Base-by-base conservation (phyloP, 2,888 invertebrate genomes). In the Ormyrus nitidulus region DNA sequence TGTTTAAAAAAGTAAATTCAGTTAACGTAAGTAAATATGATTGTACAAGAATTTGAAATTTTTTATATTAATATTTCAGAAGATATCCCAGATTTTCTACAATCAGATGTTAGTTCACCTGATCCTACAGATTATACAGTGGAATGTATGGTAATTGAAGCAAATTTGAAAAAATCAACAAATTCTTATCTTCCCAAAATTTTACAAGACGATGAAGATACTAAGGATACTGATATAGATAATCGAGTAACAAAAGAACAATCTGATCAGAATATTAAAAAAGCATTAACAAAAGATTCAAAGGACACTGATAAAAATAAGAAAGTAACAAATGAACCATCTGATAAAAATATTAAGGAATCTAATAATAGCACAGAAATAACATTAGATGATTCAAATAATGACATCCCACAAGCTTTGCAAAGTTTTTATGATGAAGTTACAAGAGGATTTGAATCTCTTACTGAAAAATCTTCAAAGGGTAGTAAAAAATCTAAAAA, bases 121-220 rank as follows among this genome's bases (percentile, higher is more conserved):
- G 34, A 34, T 34, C 34, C 34, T 34, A 3, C 34, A 34, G 34
- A 34, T 34, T 34, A 34, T 34, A 34, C 34, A 4, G 34, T 34
- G 34, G 34, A 34, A 34, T 34, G 34, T 1, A 19, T 83, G 10
- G 73, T 86, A 19, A 13, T 85, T 0, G 81, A 85, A 49, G 77
- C 81, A 0, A 49, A 72, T 19, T 65, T 82, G 0, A 64, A 82
- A 46, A 66, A 77, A 10, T 53, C 83, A 2, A 6, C 81, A 8
- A 66, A 46, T 0, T 19, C 75, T 10, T 76, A 65, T 9, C 58
- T 83, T 44, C 83, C 84, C 0, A 48, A 82, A n/a, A 9, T 59
- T 19, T 76, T 84, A 10, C 71, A 64, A 48, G 58, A 72, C 6
- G 6, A 34, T 5, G 54, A 66, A 58, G 19, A 77, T 13, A 48